Evolutionary conservation across 2,888 invertebrate genomes (phyloP), one percentile per base, ranked within the genome.

Genomic region (Athetis lepigone): DNA sequence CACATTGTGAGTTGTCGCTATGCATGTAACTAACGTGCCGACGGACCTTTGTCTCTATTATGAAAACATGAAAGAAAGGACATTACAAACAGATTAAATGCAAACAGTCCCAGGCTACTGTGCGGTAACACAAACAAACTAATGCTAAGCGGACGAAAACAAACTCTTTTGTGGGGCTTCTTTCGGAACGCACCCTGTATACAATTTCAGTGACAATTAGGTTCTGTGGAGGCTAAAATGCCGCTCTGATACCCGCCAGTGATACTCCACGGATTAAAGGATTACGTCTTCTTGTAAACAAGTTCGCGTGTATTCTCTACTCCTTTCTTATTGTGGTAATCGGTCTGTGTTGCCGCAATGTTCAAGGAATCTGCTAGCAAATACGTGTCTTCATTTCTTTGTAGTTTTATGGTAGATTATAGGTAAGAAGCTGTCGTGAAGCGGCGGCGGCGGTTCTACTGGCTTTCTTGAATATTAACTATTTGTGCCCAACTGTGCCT

Each of bases 51-150:
- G 75, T 82, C 80, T 81, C 81, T 83, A 82, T 90, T 88, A 86
- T 86, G 79, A 85, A 83, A 88, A 91, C 90, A 89, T 85, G 78
- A 83, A 80, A 89, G 87, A 90, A 89, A 89, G 85, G 88, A 84
- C 84, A 90, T 89, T 86, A 91, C 90, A 92, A 90, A 92, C 88
- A 90, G 94, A 94, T 94, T 94, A 94, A 90, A 90, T 83, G 88
- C 90, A 91, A 93, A 93, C 93, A 93, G 85, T 86, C 85, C 85
- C 86, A 82, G 88, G 92, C 91, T 88, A 84, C 85, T 80, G 89
- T 87, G 88, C 85, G 88, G 88, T 83, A 87, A 88, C 86, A 89
- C 89, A 93, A 92, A 93, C 92, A 93, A n/a, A 87, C 85, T 86
- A 87, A 89, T 91, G 88, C 87, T 90, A 90, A 90, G 80, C 86